Conservation (phyloP, 2,113 vertebrate genomes). For the Hippocampus mohnikei region DNA sequence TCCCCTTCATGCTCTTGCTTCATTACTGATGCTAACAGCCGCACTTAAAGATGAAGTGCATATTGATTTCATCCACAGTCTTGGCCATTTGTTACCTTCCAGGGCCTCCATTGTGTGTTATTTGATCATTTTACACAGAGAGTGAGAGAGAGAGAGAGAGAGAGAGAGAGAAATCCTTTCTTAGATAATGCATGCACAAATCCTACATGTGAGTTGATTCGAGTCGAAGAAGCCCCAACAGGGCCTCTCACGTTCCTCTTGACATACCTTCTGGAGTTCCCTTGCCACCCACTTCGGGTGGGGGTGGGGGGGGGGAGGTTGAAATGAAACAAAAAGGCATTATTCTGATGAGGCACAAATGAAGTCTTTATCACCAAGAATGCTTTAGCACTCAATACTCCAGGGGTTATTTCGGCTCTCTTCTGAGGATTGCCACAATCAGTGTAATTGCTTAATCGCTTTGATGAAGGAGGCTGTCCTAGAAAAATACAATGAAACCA, state of each 20-base stretch:
- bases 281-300: background rate
- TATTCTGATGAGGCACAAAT: conserved; percentile 65
- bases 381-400: conserved; percentile 58
- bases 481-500: conserved; percentile 47
- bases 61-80: conserved; percentile 33
- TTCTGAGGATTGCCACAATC: conserved; percentile 60
- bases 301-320: too few species aligned
- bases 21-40: conserved; percentile 38
- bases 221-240: conserved; percentile 12
- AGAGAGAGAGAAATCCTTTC: background rate
- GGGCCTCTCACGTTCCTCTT: conserved; percentile 3
- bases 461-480: conserved; percentile 63
- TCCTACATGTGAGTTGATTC: background rate
- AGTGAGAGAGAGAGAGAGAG: background rate
- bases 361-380: conserved; percentile 63
- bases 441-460: conserved; percentile 68
- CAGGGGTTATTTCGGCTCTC: conserved; percentile 43
- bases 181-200: background rate
- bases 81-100: conserved; percentile 22
- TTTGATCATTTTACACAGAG: conserved; percentile 19
- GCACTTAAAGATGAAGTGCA: conserved; percentile 12
- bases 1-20: conserved; percentile 26
- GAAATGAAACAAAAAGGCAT: conserved; percentile 32
- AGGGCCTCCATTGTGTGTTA: background rate
- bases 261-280: conserved; percentile 21